Percentiles rank a stretch among this genome's conserved stretches.
Conservation (phyloP, 2,113 vertebrate genomes). For the Piaya cayana region DNA sequence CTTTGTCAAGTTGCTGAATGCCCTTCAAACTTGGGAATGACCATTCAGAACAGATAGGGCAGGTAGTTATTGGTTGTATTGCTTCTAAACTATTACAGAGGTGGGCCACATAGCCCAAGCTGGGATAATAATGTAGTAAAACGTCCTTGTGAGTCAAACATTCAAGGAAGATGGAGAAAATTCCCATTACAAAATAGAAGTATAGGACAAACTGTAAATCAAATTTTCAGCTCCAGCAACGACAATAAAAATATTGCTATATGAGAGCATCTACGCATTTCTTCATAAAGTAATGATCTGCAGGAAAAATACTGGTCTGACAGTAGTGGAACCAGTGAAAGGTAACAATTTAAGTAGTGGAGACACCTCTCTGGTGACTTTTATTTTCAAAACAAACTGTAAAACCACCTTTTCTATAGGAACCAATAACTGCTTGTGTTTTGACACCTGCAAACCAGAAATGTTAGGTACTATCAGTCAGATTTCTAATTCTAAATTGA, state of each 20-base stretch:
- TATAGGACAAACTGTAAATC: background rate
- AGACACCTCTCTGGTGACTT: background rate
- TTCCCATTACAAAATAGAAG: background rate
- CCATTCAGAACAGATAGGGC: background rate
- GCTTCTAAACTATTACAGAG: background rate
- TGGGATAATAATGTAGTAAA: background rate
- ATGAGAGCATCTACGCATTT: background rate
- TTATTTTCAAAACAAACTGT: background rate
- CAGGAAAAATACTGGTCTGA: background rate
- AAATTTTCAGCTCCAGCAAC: background rate
- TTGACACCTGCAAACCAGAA: background rate
- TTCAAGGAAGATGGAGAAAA: background rate
- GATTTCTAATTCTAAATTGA: background rate
- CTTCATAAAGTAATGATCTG: background rate
- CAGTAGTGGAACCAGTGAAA: background rate
- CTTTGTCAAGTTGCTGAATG: background rate
- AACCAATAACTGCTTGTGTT: background rate
- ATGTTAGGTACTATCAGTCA: fast-evolving
- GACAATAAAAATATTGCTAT: background rate
- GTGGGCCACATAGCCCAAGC: fast-evolving
- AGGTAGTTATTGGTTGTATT: background rate
- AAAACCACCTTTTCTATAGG: background rate
- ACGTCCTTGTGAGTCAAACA: background rate
- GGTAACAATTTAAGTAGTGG: background rate
- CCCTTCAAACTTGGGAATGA: constrained; percentile 19